Evolutionary conservation across 2,113 vertebrate species (phyloP), one percentile per base, ranked within the genome.

Genomic region (Rhea pennata): DNA sequence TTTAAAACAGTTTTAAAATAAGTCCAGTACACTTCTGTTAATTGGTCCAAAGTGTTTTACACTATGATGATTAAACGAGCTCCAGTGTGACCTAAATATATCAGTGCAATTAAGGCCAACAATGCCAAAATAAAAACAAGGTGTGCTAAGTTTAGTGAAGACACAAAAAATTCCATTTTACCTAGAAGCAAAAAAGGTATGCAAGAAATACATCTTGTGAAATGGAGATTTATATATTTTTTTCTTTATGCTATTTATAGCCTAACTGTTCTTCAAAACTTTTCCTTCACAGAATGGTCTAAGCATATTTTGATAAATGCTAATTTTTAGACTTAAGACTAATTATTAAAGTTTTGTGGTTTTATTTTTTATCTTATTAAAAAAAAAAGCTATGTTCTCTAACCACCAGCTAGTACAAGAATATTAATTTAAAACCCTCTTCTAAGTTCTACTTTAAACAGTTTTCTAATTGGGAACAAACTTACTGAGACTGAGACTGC

Each of bases 51-150:
- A 46, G 88, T 44, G 20, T 40, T 87, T 93, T 87, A 92, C 76
- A 36, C 46, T 26, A 89, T 54, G 64, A 51, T 87, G 53, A 94
- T 81, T 87, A 94, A 96, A 97, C 78, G 81, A 96, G 92, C 83
- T 95, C 86, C 73, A 51, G 29, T 51, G 65, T 88, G 93, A 95
- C 95, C 86, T 66, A 91, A 77, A 96, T 54, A 88, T 17, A 87
- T 88, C 87, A 96, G 67, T 88, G 85, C 76, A 75, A 93, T 81
- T 78, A 93, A 93, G 70, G 90, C 77, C 92, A 88, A 96, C 78
- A 94, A 8, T 7, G 58, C 27, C 65, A 71, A 62, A 79, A 53
- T 12, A 62, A 48, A 50, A 48, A 53, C 2, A 83, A 87, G 65
- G 74, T 87, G 58, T 67, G 54, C 26, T 88, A 81, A 46, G 67